phyloP scores from a whole-genome alignment of 2,797 vertebrate species.

The Pipistrellus pipistrellus region DNA sequence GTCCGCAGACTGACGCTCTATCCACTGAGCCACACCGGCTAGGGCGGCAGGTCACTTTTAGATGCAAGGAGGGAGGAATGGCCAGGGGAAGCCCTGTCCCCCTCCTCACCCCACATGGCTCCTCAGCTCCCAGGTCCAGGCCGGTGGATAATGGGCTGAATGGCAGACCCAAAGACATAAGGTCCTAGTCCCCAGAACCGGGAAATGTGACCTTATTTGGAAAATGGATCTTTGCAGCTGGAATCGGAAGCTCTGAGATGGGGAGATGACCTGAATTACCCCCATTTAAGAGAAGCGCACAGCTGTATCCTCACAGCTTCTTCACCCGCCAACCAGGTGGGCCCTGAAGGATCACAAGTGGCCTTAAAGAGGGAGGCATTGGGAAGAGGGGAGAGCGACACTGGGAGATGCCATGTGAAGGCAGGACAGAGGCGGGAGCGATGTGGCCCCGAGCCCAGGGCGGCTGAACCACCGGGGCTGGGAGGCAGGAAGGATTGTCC shows the following conservation, averaged over 20 bases:
- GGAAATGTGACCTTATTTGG: background rate
- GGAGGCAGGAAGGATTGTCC: background rate
- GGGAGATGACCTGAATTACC: background rate
- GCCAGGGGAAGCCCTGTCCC: background rate
- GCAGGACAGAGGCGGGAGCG: rapidly evolving
- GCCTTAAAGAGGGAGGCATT: background rate
- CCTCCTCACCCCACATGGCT: background rate
- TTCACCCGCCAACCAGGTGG: background rate
- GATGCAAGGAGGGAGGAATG: background rate
- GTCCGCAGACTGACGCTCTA: too few species aligned
- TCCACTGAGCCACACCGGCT: too few species aligned
- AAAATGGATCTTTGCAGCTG: background rate
- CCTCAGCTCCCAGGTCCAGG: background rate
- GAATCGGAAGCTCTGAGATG: background rate
- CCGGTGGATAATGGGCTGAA: background rate
- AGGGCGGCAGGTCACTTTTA: too few species aligned
- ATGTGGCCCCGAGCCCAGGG: background rate
- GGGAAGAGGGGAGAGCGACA: background rate
- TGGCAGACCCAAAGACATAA: background rate
- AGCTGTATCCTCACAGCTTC: background rate
- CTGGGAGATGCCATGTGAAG: background rate
- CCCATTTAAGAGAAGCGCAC: background rate
- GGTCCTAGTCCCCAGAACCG: background rate
- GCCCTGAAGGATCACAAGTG: background rate
- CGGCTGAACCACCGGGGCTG: background rate